These are phyloP conservation scores for Chrysaora quinquecirrha DNA, from an alignment of 30 jellyfish, hydroid and myxozoan genomes.

Conservation along the genomic window DNA sequence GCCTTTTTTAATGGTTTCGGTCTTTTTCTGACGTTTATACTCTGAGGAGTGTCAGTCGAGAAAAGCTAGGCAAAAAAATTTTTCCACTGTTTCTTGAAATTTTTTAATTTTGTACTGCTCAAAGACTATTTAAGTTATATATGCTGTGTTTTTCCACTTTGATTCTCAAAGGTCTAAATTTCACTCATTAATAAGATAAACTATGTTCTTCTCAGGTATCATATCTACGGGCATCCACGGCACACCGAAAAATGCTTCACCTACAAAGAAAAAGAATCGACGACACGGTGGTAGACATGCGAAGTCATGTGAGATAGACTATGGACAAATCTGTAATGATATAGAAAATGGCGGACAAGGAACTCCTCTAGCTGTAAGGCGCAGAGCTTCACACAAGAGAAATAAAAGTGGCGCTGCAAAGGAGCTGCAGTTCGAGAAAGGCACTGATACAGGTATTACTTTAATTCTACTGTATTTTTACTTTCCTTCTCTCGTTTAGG, in stretches of 20 bases:
- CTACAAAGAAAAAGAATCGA: constrained; percentile 79
- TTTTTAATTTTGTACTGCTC: no score
- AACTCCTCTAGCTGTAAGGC: constrained; percentile 71
- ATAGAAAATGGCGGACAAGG: constrained; percentile 65
- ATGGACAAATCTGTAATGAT: constrained; percentile 75
- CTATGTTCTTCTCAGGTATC: no score
- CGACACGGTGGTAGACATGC: constrained; percentile 85
- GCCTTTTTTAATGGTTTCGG: no score
- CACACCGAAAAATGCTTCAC: constrained; percentile 68
- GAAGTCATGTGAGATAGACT: constrained; percentile 96
- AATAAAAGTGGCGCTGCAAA: constrained; percentile 84
- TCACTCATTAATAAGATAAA: no score
- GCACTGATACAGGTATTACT: constrained; percentile 88
- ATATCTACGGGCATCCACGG: constrained; percentile 81
- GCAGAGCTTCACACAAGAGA: constrained; percentile 60
- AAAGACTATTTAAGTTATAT: no score
- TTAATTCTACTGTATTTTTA: neutral
- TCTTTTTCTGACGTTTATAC: no score
- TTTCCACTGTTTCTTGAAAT: no score
- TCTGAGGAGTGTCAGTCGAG: no score
- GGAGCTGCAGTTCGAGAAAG: constrained; percentile 79
- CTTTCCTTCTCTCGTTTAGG: neutral
- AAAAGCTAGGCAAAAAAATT: no score
- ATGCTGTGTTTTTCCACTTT: no score
- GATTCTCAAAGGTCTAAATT: no score